phyloP scores from a whole-genome alignment of 2,888 invertebrate species.

The Adelphocoris suturalis region DNA sequence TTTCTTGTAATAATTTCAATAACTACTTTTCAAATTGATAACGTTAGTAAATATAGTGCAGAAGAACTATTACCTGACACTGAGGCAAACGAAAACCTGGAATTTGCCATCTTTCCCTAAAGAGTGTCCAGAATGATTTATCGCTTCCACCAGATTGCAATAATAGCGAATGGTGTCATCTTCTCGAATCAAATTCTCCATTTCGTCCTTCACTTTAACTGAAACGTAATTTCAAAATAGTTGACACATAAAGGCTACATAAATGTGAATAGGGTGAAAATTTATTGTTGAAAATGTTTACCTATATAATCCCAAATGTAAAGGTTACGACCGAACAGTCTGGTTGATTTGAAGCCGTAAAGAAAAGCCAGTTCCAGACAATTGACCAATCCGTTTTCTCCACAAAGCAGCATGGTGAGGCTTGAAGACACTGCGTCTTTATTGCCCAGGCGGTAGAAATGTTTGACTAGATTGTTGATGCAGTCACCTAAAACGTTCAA shows the following conservation, averaged over 20 bases:
- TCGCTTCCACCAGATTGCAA: slow-evolving; percentile 92
- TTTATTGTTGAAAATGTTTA: slow-evolving; percentile 80
- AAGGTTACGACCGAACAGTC: slow-evolving; percentile 95
- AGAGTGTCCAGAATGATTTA: slow-evolving; percentile 90
- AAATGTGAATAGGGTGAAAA: too few relatives aligned
- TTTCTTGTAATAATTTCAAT: too few relatives aligned
- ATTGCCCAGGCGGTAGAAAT: slow-evolving; percentile 91
- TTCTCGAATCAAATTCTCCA: slow-evolving; percentile 72
- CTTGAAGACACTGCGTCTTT: slow-evolving; percentile 79
- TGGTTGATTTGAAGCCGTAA: slow-evolving; percentile 95
- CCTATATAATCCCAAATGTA: slow-evolving; percentile 99
- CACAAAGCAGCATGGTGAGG: slow-evolving; percentile 94
- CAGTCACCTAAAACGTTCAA: slow-evolving; percentile 85
- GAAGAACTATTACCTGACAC: slow-evolving; percentile 92
- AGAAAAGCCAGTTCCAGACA: slow-evolving; percentile 96
- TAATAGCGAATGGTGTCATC: slow-evolving; percentile 81
- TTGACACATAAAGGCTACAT: not conserved
- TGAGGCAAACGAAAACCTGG: slow-evolving; percentile 96
- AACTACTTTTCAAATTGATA: too few relatives aligned
- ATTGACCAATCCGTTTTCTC: slow-evolving; percentile 95
- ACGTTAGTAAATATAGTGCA: too few relatives aligned
- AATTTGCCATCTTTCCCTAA: slow-evolving; percentile 99
- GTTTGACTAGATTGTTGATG: slow-evolving; percentile 97
- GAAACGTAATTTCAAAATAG: slow-evolving; percentile 57
- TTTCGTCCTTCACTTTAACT: slow-evolving; percentile 76